Percentiles rank a stretch among this genome's conserved stretches.
phyloP scores from a whole-genome alignment of 2,113 vertebrate genomes.

The Cebidichthys violaceus region DNA sequence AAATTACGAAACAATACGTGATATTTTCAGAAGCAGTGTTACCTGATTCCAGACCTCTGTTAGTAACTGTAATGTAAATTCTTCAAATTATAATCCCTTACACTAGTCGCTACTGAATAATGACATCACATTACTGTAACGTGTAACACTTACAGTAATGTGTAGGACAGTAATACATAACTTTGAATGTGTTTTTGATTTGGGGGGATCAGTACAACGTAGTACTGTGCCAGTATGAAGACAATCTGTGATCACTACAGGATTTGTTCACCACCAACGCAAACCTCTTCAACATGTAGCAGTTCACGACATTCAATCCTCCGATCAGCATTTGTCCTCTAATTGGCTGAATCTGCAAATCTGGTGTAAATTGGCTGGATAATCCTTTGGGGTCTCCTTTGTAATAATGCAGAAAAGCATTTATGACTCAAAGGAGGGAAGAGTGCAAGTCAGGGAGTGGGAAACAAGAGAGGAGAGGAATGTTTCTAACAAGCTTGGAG shows the following conservation, averaged over 20 bases:
- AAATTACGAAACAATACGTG: background rate
- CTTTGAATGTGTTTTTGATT: background rate
- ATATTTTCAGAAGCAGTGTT: background rate
- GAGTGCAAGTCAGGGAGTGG: background rate
- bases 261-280: background rate
- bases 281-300: constrained; percentile 9
- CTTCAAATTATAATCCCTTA: background rate
- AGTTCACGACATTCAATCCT: constrained; percentile 1
- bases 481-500: constrained; percentile 37
- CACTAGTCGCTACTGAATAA: background rate
- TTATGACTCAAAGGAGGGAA: constrained; percentile 8
- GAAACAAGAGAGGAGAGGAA: constrained; percentile 16
- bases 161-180: background rate
- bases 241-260: background rate
- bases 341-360: constrained; percentile 51
- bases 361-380: constrained; percentile 31
- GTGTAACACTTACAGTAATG: background rate
- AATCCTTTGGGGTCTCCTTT: constrained; percentile 41
- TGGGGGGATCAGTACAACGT: background rate
- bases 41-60: background rate
- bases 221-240: background rate
- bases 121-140: background rate
- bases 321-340: constrained; percentile 13
- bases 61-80: background rate
- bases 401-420: constrained; percentile 40